Evolutionary conservation across 1,140 invertebrate species (phyloP).

Genomic region (Babylonia areolata): DNA sequence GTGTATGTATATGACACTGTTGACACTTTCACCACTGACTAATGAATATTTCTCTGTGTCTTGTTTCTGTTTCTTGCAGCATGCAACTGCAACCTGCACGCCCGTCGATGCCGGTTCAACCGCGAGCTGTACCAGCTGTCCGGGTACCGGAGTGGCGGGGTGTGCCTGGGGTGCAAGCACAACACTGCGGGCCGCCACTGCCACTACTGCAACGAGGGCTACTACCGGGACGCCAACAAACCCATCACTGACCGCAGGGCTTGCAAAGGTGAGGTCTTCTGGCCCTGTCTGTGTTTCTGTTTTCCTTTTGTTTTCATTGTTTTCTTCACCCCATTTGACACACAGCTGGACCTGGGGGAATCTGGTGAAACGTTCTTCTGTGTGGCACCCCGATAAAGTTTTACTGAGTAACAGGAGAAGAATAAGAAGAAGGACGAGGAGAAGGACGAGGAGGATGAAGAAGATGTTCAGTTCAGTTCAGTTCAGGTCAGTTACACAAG

Average conservation of each 20-base stretch:
- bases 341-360: no score
- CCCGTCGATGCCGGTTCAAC: slow-evolving; percentile 97
- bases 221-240: slow-evolving; percentile 94
- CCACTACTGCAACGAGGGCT: slow-evolving; percentile 98
- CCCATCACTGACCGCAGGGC: slow-evolving; percentile 96
- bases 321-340: no score
- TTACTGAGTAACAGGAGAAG: no score
- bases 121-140: slow-evolving; percentile 98
- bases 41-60: slow-evolving; percentile 55
- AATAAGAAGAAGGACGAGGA: no score
- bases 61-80: slow-evolving; percentile 80
- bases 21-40: no score
- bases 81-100: slow-evolving; percentile 98
- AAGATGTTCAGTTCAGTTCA: no score
- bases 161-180: slow-evolving; percentile 97
- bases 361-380: no score
- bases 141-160: slow-evolving; percentile 94
- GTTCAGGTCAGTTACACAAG: no score
- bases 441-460: no score
- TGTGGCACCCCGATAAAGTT: no score
- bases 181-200: slow-evolving; percentile 97
- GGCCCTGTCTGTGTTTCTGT: background rate
- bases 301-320: background rate
- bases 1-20: no score
- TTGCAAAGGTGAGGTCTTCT: slow-evolving; percentile 89